Evolutionary conservation across 2,113 vertebrate species (phyloP).

Genomic region (Rhynchopsitta pachyrhyncha): DNA sequence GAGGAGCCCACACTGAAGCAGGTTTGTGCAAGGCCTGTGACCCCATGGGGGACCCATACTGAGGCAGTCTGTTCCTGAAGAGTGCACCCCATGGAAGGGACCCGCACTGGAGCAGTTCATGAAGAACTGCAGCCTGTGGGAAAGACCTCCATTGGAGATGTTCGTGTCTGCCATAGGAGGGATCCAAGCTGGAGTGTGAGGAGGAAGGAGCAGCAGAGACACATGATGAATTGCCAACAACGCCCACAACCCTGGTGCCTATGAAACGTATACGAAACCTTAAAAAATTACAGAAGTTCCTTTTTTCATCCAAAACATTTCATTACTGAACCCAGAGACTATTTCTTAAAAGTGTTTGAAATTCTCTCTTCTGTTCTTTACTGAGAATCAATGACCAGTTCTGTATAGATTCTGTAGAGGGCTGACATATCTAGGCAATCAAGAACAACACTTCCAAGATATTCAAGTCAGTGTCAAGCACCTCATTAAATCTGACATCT

Average conservation of each 20-base stretch:
- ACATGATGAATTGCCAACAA: not conserved
- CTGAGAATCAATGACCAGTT: not conserved
- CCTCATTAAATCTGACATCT: not conserved
- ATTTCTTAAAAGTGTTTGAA: not conserved
- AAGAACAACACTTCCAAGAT: not conserved
- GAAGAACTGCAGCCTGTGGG: not conserved
- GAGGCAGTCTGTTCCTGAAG: not conserved
- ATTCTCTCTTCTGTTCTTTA: not conserved
- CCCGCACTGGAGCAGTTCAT: not conserved
- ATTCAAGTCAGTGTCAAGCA: not conserved
- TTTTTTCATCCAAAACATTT: not conserved
- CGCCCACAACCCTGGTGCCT: not conserved
- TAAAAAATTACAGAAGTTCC: not conserved
- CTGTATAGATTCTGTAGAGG: not conserved
- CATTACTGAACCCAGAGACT: not conserved
- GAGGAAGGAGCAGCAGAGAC: not conserved
- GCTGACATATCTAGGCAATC: not conserved
- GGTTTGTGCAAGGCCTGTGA: not conserved
- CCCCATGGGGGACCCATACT: not conserved
- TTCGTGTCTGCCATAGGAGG: not conserved
- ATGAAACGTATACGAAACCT: not conserved
- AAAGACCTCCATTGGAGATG: not conserved
- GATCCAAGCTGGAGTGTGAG: not conserved
- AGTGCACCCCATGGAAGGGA: not conserved
- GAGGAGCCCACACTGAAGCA: not conserved